These are phyloP conservation scores for Microdon myrmicae DNA, from an alignment of 2,888 invertebrate species.

Conservation along the genomic window DNA sequence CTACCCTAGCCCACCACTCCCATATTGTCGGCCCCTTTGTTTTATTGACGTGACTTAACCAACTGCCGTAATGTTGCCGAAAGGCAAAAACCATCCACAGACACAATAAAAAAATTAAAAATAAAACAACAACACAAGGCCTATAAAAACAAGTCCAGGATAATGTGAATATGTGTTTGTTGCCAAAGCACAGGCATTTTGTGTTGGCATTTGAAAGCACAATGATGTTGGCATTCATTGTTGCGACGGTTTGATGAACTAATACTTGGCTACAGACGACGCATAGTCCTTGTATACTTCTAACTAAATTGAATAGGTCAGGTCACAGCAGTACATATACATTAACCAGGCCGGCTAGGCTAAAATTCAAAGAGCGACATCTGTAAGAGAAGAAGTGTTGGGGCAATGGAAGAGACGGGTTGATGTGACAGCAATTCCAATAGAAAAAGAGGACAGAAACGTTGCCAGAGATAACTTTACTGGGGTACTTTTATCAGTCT, in stretches of 20 bases:
- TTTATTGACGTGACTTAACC: too few species aligned
- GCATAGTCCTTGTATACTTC: conserved; percentile 44
- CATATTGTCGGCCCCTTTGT: background rate
- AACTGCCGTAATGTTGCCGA: conserved; percentile 14
- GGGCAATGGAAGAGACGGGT: conserved; percentile 1
- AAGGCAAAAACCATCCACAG: conserved; percentile 8
- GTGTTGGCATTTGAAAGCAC: conserved; percentile 3
- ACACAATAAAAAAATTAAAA: background rate
- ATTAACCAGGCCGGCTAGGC: background rate
- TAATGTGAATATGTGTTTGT: conserved; percentile 1
- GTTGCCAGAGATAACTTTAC: conserved; percentile 1
- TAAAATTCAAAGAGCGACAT: background rate
- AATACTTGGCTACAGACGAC: conserved; percentile 42
- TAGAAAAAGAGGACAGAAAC: conserved; percentile 7
- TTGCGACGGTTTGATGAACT: conserved; percentile 39
- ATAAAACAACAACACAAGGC: conserved; percentile 7
- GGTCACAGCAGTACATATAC: conserved; percentile 29
- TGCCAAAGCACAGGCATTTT: too few species aligned
- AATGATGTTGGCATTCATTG: conserved; percentile 24
- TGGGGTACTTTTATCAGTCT: conserved; percentile 24
- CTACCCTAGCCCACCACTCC: background rate
- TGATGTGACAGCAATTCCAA: too few species aligned
- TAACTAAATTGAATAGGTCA: conserved; percentile 46
- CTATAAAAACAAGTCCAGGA: conserved; percentile 23
- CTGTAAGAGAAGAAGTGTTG: conserved; percentile 1